A percentile compares a stretch with the other conserved stretches of the same genome.
These are phyloP conservation scores for Mactra quadrangularis DNA, from an alignment of 1,140 invertebrate genomes.

Conservation along the genomic window DNA sequence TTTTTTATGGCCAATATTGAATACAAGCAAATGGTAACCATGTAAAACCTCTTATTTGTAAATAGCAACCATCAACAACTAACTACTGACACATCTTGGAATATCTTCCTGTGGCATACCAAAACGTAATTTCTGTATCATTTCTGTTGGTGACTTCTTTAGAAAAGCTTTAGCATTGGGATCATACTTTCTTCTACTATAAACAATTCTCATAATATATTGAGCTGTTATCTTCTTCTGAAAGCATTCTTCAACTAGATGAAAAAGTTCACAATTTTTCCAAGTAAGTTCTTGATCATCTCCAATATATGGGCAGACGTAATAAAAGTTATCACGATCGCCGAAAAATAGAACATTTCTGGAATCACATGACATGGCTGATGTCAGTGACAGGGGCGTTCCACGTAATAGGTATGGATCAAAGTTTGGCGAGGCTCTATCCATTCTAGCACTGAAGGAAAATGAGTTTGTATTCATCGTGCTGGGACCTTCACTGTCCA, in stretches of 20 bases:
- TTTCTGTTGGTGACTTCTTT: conserved; percentile 50
- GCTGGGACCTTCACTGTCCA: neutral
- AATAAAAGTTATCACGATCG: conserved; percentile 44
- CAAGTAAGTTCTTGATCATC: conserved; percentile 7
- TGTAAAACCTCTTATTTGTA: too few species aligned
- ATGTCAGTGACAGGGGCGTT: conserved; percentile 22
- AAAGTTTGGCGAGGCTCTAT: neutral
- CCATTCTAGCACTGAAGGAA: neutral
- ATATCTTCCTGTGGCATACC: conserved; percentile 12
- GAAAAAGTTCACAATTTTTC: conserved; percentile 43
- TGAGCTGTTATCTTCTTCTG: conserved; percentile 71
- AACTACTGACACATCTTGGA: conserved; percentile 63
- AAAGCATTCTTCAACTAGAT: conserved; percentile 74
- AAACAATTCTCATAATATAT: conserved; percentile 70
- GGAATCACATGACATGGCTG: conserved; percentile 31
- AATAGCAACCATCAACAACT: too few species aligned
- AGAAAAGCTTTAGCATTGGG: conserved; percentile 65
- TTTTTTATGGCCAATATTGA: too few species aligned
- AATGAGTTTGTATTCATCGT: too few species aligned
- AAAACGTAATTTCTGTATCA: conserved; percentile 58
- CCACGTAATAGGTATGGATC: conserved; percentile 17
- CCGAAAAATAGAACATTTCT: conserved; percentile 41
- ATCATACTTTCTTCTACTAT: conserved; percentile 71
- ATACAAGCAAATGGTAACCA: too few species aligned
- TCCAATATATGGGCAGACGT: conserved; percentile 42